These are phyloP conservation scores for Aurelia sp. DNA, from an alignment of 30 jellyfish, hydroid and myxozoan species.

Conservation along the genomic window DNA sequence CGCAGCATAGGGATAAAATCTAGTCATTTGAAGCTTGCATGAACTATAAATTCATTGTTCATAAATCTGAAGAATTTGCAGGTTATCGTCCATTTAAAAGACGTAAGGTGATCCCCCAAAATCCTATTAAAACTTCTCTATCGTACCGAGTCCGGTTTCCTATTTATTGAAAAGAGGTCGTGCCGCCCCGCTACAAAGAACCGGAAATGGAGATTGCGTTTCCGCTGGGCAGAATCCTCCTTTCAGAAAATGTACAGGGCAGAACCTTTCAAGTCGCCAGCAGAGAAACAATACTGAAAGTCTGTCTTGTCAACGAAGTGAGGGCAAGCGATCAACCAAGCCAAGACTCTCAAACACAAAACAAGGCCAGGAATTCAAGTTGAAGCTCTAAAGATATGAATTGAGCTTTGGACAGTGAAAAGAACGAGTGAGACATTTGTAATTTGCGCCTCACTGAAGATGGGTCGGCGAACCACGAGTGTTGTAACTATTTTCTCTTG, in stretches of 20 bases:
- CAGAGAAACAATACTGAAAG: constrained; percentile 61
- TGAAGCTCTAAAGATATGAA: constrained; percentile 29
- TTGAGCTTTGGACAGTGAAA: not conserved
- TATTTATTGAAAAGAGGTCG: not conserved
- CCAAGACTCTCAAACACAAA: not conserved
- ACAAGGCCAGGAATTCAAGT: constrained; percentile 16
- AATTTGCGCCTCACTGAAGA: constrained; percentile 58
- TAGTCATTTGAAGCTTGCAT: constrained; percentile 1
- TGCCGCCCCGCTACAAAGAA: constrained; percentile 24
- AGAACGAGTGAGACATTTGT: not conserved
- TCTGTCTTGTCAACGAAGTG: constrained; percentile 42
- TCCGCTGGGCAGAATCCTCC: constrained; percentile 79
- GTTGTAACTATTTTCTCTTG: constrained; percentile 26
- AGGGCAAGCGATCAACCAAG: constrained; percentile 44
- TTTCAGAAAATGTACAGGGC: constrained; percentile 59
- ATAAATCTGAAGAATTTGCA: no score
- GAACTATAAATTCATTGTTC: no score
- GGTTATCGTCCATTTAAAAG: no score
- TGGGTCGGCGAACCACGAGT: constrained; percentile 67
- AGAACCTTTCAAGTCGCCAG: constrained; percentile 56
- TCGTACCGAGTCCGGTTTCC: constrained; percentile 42
- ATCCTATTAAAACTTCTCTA: constrained; percentile 16
- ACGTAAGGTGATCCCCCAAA: constrained; percentile 17
- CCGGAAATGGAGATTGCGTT: constrained; percentile 64
- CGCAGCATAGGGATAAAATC: no score